Conservation (phyloP, 2,113 vertebrate species). For the Cichladusa arquata region DNA sequence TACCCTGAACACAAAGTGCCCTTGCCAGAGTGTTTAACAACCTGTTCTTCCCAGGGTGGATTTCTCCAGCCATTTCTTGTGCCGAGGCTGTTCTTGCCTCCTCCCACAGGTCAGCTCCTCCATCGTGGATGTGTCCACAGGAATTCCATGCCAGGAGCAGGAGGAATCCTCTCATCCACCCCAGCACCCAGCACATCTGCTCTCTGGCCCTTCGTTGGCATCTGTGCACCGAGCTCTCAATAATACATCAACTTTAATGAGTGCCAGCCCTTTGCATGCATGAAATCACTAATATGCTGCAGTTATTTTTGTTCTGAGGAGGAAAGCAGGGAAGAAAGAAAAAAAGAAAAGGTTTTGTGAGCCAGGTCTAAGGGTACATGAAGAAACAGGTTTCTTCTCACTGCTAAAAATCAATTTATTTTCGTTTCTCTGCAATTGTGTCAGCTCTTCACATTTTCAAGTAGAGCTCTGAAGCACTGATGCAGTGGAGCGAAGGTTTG, state of each 20-base stretch:
- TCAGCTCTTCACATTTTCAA: not conserved
- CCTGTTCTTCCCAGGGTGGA: not conserved
- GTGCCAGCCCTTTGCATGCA: not conserved
- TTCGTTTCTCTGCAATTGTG: conserved; percentile 6
- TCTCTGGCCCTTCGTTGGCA: not conserved
- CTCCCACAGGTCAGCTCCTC: not conserved
- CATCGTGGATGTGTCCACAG: fast-evolving
- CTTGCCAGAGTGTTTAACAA: not conserved
- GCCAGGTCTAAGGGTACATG: not conserved
- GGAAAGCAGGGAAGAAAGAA: not conserved
- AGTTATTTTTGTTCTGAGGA: not conserved
- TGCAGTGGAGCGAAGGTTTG: not conserved
- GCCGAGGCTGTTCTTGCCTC: not conserved
- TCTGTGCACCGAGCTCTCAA: not conserved
- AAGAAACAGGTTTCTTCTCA: not conserved
- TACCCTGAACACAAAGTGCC: not conserved
- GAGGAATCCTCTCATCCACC: not conserved
- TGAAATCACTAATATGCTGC: not conserved
- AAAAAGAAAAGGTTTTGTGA: not conserved
- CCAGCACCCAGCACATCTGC: not conserved
- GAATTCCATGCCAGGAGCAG: fast-evolving
- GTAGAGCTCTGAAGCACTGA: not conserved
- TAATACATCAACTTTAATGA: not conserved
- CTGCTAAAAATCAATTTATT: conserved; percentile 14
- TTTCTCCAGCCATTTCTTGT: not conserved